Percentiles rank a stretch among this genome's conserved stretches.
These are phyloP conservation scores for Leucophenga maculata DNA, from an alignment of 2,888 invertebrate genomes.

Conservation along the genomic window DNA sequence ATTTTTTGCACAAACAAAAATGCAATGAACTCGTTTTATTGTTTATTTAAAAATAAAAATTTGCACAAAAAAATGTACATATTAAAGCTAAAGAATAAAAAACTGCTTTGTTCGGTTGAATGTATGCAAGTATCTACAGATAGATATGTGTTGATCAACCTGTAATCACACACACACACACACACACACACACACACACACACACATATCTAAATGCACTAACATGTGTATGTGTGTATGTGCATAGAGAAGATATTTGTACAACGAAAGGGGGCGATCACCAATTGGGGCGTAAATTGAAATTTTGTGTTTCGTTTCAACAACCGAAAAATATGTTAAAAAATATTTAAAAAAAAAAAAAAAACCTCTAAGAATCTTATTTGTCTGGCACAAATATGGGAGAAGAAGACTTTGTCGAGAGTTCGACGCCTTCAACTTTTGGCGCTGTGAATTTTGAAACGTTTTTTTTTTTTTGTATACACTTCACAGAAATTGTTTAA, in stretches of 20 bases:
- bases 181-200: background rate
- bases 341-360: conserved; percentile 22
- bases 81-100: too few relatives aligned
- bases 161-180: background rate
- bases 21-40: conserved; percentile 62
- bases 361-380: conserved; percentile 8
- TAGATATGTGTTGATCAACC: too few relatives aligned
- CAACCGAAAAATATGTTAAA: background rate
- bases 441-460: conserved; percentile 36
- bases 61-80: background rate
- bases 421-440: conserved; percentile 55
- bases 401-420: conserved; percentile 41
- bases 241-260: background rate
- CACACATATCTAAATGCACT: too few relatives aligned
- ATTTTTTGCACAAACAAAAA: conserved; percentile 34
- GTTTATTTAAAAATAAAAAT: conserved; percentile 61
- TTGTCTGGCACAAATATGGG: conserved; percentile 39
- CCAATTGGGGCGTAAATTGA: conserved; percentile 57
- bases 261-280: background rate
- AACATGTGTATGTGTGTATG: too few relatives aligned
- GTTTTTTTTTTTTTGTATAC: conserved; percentile 48
- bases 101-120: too few relatives aligned
- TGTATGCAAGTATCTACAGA: too few relatives aligned
- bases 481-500: too few relatives aligned
- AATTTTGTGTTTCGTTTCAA: conserved; percentile 32